phyloP scores from a whole-genome alignment of 1,140 invertebrate genomes.

The Maniola jurtina region DNA sequence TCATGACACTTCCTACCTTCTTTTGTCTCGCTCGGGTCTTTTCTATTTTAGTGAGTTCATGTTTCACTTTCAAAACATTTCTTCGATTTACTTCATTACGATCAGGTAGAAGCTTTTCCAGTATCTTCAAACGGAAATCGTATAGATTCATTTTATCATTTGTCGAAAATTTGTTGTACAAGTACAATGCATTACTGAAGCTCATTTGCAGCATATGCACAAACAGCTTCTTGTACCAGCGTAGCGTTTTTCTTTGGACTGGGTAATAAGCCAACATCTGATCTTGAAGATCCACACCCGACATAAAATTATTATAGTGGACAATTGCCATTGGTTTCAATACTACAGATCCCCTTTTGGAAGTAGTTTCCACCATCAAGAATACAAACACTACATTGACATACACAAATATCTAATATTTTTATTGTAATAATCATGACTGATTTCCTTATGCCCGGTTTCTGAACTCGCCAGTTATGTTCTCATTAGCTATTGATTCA shows the following conservation, averaged over 20 bases:
- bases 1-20: slow-evolving; percentile 18
- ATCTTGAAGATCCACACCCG: slow-evolving; percentile 47
- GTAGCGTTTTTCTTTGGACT: slow-evolving; percentile 44
- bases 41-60: slow-evolving; percentile 20
- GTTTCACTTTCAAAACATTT: slow-evolving; percentile 7
- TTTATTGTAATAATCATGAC: too few relatives aligned
- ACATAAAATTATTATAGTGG: slow-evolving; percentile 53
- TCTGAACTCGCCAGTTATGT: too few relatives aligned
- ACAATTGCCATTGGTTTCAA: slow-evolving; percentile 43
- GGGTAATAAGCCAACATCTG: slow-evolving; percentile 55
- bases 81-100: slow-evolving; percentile 5
- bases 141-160: slow-evolving; percentile 33
- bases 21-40: slow-evolving; percentile 15
- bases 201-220: slow-evolving; percentile 39
- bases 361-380: too few relatives aligned
- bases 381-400: too few relatives aligned
- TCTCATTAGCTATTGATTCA: too few relatives aligned
- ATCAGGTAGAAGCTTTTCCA: slow-evolving; percentile 27
- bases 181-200: slow-evolving; percentile 30
- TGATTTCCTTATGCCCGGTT: too few relatives aligned
- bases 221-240: slow-evolving; percentile 52
- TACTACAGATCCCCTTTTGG: slow-evolving; percentile 32
- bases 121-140: slow-evolving; percentile 33
- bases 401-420: too few relatives aligned
- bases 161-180: slow-evolving; percentile 36